Evolutionary conservation across 2,797 vertebrate genomes (phyloP).

Genomic region (Tenualosa thibaudeaui): DNA sequence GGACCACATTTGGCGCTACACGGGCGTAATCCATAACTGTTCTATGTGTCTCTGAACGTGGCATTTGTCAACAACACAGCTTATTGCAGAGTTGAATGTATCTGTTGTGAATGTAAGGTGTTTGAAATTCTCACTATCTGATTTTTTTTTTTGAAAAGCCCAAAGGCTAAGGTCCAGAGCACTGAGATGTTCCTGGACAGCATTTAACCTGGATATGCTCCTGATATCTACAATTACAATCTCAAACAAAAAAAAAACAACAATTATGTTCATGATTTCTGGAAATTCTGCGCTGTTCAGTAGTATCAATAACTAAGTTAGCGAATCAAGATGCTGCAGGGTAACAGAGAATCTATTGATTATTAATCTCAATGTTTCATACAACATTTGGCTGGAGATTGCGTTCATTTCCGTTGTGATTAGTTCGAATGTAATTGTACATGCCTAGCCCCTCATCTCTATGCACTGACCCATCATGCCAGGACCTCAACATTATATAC

Average conservation of each 20-base stretch:
- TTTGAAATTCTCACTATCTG: constrained; percentile 5
- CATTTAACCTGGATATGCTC: constrained; percentile 15
- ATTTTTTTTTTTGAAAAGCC: neutral
- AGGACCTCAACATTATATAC: neutral
- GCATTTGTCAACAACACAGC: constrained; percentile 13
- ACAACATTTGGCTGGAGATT: constrained; percentile 6
- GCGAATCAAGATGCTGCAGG: constrained; percentile 9
- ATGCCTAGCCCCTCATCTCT: constrained; percentile 13
- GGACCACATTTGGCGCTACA: neutral
- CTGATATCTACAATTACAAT: neutral
- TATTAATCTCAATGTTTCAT: neutral
- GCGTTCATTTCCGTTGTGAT: neutral
- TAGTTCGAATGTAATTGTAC: constrained; percentile 9
- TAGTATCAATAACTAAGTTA: constrained; percentile 3
- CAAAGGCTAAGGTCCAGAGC: neutral
- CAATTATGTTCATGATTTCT: constrained; percentile 24
- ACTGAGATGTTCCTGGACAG: neutral
- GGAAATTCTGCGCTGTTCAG: constrained; percentile 10
- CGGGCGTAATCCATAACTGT: neutral
- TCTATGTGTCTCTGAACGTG: neutral
- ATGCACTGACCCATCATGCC: constrained; percentile 16
- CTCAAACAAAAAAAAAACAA: neutral
- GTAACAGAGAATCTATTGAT: constrained; percentile 12
- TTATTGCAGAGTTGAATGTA: constrained; percentile 20
- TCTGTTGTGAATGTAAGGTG: constrained; percentile 26